phyloP scores from a whole-genome alignment of 1,140 invertebrate genomes.

The Drosophila neocordata region DNA sequence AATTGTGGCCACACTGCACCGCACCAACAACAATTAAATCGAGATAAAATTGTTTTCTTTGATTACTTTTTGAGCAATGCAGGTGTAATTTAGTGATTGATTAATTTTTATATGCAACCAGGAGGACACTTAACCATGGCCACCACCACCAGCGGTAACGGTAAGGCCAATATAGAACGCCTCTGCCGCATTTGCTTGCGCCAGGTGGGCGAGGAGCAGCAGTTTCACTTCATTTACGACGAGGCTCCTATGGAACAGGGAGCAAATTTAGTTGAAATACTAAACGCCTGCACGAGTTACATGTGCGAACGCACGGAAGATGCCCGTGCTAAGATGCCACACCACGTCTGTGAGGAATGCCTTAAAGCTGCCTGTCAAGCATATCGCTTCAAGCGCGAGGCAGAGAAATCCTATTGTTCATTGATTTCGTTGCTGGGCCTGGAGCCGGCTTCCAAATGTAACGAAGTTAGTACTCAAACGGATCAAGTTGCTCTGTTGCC shows the following conservation, averaged over 20 bases:
- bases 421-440: conserved; percentile 53
- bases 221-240: conserved; percentile 71
- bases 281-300: conserved; percentile 71
- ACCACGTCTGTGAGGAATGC: conserved; percentile 65
- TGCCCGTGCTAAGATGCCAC: conserved; percentile 47
- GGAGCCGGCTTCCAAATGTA: conserved; percentile 26
- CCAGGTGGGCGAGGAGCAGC: conserved; percentile 39
- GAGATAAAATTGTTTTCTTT: conserved; percentile 6
- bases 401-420: conserved; percentile 67
- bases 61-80: conserved; percentile 8
- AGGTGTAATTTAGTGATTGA: neutral
- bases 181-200: conserved; percentile 75
- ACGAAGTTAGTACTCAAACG: conserved; percentile 69
- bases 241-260: conserved; percentile 61
- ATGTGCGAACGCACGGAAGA: conserved; percentile 58
- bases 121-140: conserved; percentile 8
- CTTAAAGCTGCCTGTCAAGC: conserved; percentile 63
- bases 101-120: neutral
- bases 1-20: neutral
- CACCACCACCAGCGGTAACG: neutral
- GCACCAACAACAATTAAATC: conserved; percentile 3
- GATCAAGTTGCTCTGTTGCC: conserved; percentile 61
- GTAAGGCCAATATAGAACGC: conserved; percentile 52
- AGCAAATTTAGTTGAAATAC: conserved; percentile 63
- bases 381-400: conserved; percentile 66